These are phyloP conservation scores for Ammospiza nelsoni DNA, from an alignment of 2,113 vertebrate species.

Conservation along the genomic window DNA sequence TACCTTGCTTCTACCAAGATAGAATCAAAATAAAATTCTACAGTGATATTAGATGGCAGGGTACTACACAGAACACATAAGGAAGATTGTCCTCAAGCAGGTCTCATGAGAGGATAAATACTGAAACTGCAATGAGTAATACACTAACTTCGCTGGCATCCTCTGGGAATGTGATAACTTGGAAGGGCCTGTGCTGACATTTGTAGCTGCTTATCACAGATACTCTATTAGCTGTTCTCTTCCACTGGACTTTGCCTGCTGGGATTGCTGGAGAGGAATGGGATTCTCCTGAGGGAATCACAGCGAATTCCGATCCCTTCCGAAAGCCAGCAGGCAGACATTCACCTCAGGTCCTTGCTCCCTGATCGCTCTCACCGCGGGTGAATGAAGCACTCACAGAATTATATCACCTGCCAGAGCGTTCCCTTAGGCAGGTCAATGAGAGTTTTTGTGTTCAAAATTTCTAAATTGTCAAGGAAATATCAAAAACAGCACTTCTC, in stretches of 20 bases:
- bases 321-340: neutral
- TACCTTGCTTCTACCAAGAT: neutral
- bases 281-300: neutral
- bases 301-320: slow-evolving; percentile 35
- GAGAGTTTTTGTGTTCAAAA: neutral
- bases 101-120: slow-evolving; percentile 40
- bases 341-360: neutral
- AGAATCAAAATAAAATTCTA: slow-evolving; percentile 30
- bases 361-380: neutral
- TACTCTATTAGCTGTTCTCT: slow-evolving; percentile 52
- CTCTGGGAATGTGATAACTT: slow-evolving; percentile 35
- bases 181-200: slow-evolving; percentile 52
- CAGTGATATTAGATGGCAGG: neutral
- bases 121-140: slow-evolving; percentile 15
- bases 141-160: slow-evolving; percentile 1
- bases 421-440: neutral
- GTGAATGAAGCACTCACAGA: neutral
- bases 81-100: slow-evolving; percentile 26
- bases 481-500: neutral
- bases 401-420: neutral
- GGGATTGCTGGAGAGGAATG: slow-evolving; percentile 53
- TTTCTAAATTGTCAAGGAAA: neutral
- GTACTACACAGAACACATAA: neutral
- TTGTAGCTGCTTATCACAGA: slow-evolving; percentile 61
- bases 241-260: slow-evolving; percentile 45